Evolutionary conservation across 2,113 vertebrate genomes (phyloP), one percentile per base, ranked within the genome.

Genomic region (Brachypteracias leptosomus): DNA sequence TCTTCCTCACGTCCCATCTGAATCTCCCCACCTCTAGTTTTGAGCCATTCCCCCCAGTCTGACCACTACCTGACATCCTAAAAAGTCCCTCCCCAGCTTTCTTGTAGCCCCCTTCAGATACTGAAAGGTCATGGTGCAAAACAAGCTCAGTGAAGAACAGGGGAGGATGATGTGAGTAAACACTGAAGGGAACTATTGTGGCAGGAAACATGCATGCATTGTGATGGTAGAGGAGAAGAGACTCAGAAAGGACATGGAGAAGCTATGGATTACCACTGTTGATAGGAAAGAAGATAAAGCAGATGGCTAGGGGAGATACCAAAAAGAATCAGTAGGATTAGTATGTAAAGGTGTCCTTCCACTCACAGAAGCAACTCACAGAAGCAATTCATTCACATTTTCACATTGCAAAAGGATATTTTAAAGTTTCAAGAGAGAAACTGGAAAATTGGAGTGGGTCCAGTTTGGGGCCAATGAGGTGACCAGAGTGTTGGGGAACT

Each of bases 401-500:
- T 79, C 38, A 75, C 22, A 49, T n/a, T 28, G 9, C 3, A 9
- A 26, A 83, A 46, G 3, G 5, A 47, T 63, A 88, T 68, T 6
- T 0, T 16, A 22, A 75, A 29, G 17, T 18, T 71, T 92, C 20
- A 25, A 38, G 62, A 57, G 24, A 55, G 10, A 8, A 8, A 28
- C 3, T 61, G 49, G 11, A 75, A 88, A 78, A 72, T 38, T 68
- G 29, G 9, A 75, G 12, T 0, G 0, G 2, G 12, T 62, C 31
- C 19, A 59, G 2, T 36, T 4, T 61, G 8, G 8, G 15, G 4
- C 1, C 9, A 72, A 12, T 16, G 78, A 58, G 6, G 20, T 65
- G 16, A 51, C 59, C 47, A 35, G 25, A 55, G 13, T 33, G 9
- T 13, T 1, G 0, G 13, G 6, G 38, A 82, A 15, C 22, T 8